phyloP scores from a whole-genome alignment of 2,797 vertebrate genomes.

The Staurois parvus region DNA sequence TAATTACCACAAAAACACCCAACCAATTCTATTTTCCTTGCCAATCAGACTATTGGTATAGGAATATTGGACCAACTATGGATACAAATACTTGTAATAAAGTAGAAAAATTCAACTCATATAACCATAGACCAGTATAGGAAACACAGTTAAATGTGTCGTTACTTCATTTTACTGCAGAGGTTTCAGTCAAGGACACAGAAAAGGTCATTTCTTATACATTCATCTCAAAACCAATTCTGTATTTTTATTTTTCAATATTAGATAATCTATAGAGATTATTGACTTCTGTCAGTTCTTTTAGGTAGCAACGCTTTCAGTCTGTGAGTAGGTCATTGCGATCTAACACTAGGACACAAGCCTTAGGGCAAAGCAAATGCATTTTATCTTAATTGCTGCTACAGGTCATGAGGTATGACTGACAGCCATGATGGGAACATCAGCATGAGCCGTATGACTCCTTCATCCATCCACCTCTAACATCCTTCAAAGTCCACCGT shows the following conservation, averaged over 20 bases:
- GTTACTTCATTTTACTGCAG: too few species aligned
- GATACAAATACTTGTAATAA: too few species aligned
- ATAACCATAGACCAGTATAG: too few species aligned
- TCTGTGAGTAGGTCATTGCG: constrained; percentile 2
- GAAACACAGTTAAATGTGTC: too few species aligned
- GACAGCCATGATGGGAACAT: constrained; percentile 11
- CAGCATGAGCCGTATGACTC: not conserved
- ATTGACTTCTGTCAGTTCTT: constrained; percentile 23
- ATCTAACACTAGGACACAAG: not conserved
- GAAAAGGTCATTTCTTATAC: not conserved
- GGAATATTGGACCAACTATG: too few species aligned
- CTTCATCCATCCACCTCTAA: constrained; percentile 28
- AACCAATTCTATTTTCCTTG: too few species aligned
- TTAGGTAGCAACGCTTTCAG: constrained; percentile 11
- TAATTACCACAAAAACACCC: too few species aligned
- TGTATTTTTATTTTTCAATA: constrained; percentile 24
- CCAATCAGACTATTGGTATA: too few species aligned
- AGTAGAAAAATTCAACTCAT: too few species aligned
- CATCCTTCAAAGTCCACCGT: constrained; percentile 4
- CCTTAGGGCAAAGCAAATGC: constrained; percentile 34
- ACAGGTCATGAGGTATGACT: constrained; percentile 2
- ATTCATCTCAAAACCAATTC: constrained; percentile 31
- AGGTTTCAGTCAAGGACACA: not conserved
- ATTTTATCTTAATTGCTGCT: constrained; percentile 45
- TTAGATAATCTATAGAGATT: constrained; percentile 24